Evolutionary conservation across 1,140 invertebrate species (phyloP), one percentile per base, ranked within the genome.

Genomic region (Apis mellifera): DNA sequence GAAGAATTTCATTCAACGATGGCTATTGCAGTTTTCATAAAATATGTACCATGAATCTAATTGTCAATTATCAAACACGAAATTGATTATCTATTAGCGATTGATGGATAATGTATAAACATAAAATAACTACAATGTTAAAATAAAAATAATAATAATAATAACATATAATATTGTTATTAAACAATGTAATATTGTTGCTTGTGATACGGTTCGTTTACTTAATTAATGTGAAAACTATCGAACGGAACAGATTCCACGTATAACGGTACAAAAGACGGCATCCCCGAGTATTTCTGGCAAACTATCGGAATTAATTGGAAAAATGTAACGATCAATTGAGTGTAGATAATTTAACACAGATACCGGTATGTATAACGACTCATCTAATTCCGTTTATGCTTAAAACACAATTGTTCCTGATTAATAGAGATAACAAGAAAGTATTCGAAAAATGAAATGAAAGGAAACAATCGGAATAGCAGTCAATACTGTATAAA

Each of bases 301-400:
- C 65, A 48, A 72, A 75, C 69, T 64, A 77, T 72, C 68, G 72
- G 74, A 54, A 87, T 85, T 90, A 85, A 91, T 89, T 88, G 85
- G 70, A 88, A 87, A 89, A 86, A 81, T 72, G 59, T 54, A 17
- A 70, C 84, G 88, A 91, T 90, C 90, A 84, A 91, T 91, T 83
- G 88, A 90, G 89, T 90, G 87, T 90, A 77, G 87, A 77, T 88
- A 89, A 88, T 86, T 89, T 86, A 90, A 90, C 84, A 78, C 85
- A 82, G 72, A 82, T 60, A 82, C 79, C 79, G 79, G 79, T 82
- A 68, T 48, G 73, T 11, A 73, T 82, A 82, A 82, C 60, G 64
- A 76, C 32, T 68, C 54, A 73, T 68, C 66, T n/a, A 23, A 59
- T 42, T 60, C 23, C 17, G 64, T 75, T 76, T 54, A 52, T 13